phyloP scores from a whole-genome alignment of 2,888 invertebrate genomes.

The Hypsopygia costalis region DNA sequence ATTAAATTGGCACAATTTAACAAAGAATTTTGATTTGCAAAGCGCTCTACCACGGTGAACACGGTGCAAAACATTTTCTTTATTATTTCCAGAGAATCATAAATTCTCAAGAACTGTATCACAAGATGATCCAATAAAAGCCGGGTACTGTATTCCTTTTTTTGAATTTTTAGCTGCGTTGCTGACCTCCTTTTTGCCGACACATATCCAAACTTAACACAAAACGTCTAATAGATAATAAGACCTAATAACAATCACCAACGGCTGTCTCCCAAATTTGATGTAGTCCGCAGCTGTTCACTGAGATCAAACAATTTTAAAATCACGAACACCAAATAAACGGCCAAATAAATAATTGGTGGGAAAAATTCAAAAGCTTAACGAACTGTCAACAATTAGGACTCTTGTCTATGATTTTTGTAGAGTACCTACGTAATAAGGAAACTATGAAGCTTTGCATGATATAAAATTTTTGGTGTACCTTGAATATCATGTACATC shows the following conservation, averaged over 20 bases:
- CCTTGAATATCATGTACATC: too few relatives aligned
- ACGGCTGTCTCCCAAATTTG: slow-evolving; percentile 56
- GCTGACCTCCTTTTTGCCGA: slow-evolving; percentile 53
- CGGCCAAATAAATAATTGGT: slow-evolving; percentile 48
- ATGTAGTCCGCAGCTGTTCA: slow-evolving; percentile 68
- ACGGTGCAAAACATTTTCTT: too few relatives aligned
- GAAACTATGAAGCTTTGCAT: too few relatives aligned
- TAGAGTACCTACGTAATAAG: too few relatives aligned
- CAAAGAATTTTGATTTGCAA: too few relatives aligned
- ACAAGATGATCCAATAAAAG: too few relatives aligned
- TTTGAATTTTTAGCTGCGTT: slow-evolving; percentile 16
- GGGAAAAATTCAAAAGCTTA: slow-evolving; percentile 38
- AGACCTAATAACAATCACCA: slow-evolving; percentile 65
- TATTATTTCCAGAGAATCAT: too few relatives aligned
- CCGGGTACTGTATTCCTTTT: slow-evolving; percentile 30
- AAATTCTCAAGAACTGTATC: too few relatives aligned
- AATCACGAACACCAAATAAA: slow-evolving; percentile 39
- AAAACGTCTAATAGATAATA: slow-evolving; percentile 36
- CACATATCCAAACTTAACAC: slow-evolving; percentile 73
- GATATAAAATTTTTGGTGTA: too few relatives aligned
- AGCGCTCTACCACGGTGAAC: too few relatives aligned
- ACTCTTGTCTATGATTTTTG: slow-evolving; percentile 4
- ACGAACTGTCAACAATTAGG: slow-evolving; percentile 50
- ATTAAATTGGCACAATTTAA: too few relatives aligned
- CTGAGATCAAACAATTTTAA: slow-evolving; percentile 72